These are phyloP conservation scores for Aythya baeri DNA, from an alignment of 2,113 vertebrate genomes.

Conservation along the genomic window DNA sequence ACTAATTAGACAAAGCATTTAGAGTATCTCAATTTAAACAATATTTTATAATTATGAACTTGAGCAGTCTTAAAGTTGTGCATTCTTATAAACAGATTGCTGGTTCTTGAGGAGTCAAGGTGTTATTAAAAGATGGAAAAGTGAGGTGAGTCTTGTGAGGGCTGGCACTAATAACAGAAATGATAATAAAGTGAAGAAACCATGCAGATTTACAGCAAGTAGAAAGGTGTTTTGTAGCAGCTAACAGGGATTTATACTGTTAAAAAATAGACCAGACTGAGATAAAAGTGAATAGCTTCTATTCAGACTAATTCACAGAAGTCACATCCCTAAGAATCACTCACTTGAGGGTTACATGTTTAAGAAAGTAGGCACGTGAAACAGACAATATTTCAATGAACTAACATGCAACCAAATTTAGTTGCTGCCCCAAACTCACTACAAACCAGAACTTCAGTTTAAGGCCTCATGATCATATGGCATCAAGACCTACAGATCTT, in stretches of 20 bases:
- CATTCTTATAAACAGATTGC: neutral
- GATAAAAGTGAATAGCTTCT: neutral
- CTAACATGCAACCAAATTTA: neutral
- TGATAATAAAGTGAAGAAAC: neutral
- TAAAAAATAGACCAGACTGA: neutral
- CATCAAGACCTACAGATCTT: neutral
- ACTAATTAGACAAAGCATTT: neutral
- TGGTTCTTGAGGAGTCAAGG: neutral
- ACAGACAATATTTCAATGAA: neutral
- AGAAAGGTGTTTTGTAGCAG: neutral
- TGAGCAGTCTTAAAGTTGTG: neutral
- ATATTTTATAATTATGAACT: neutral
- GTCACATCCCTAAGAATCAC: neutral
- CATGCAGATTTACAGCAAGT: neutral
- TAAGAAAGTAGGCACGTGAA: neutral
- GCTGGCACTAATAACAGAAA: neutral
- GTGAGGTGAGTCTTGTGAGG: neutral
- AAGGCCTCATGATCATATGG: neutral
- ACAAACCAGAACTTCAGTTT: neutral
- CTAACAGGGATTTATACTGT: neutral
- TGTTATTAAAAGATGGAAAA: neutral
- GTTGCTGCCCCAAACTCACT: neutral
- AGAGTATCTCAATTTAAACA: neutral
- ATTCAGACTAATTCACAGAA: neutral
- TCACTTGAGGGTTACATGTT: neutral